These are phyloP conservation scores for Leptosomus discolor DNA, from an alignment of 2,113 vertebrate genomes.

Conservation along the genomic window DNA sequence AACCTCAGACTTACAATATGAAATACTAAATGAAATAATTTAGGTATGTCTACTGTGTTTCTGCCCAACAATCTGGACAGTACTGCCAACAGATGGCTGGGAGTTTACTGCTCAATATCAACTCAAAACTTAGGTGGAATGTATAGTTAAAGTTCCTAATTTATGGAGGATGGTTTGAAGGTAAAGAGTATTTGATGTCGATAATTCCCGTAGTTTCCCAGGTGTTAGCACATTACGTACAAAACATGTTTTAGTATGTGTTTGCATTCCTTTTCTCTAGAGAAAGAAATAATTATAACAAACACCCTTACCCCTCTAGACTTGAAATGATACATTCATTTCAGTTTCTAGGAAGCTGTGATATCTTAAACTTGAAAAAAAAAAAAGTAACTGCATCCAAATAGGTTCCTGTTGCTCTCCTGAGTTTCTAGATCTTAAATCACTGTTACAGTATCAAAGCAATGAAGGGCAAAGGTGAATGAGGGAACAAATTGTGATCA, in stretches of 20 bases:
- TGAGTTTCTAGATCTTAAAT: slow-evolving; percentile 34
- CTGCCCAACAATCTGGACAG: neutral
- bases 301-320: neutral
- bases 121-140: neutral
- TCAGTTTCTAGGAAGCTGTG: neutral
- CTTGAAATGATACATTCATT: neutral
- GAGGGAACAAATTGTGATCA: slow-evolving; percentile 75
- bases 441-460: slow-evolving; percentile 10
- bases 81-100: neutral
- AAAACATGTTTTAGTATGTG: neutral
- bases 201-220: neutral
- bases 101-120: neutral
- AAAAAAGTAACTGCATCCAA: neutral
- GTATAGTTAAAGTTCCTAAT: neutral
- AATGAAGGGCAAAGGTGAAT: slow-evolving; percentile 43
- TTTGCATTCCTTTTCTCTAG: neutral
- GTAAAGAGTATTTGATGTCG: neutral
- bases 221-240: neutral
- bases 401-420: neutral
- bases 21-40: neutral
- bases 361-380: neutral
- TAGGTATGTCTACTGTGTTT: neutral
- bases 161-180: neutral
- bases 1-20: neutral
- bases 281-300: neutral